phyloP scores from a whole-genome alignment of 1,140 invertebrate genomes.

The Trinorchestia longiramus region DNA sequence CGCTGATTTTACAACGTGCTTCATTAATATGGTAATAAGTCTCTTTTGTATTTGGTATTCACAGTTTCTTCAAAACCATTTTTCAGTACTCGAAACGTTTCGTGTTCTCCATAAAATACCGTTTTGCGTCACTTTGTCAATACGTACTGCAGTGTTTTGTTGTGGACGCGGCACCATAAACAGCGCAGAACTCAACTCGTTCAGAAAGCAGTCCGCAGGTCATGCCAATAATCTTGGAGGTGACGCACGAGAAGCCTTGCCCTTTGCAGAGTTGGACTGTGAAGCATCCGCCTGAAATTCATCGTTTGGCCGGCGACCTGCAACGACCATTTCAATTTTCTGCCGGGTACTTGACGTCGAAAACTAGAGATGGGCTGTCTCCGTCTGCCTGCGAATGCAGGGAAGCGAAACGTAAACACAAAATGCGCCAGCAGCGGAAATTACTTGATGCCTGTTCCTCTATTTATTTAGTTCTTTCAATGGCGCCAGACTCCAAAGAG shows the following conservation, averaged over 20 bases:
- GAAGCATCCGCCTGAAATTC: not conserved
- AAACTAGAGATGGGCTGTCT: not conserved
- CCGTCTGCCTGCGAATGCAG: not conserved
- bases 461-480: not conserved
- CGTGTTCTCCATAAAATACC: too few relatives aligned
- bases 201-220: not conserved
- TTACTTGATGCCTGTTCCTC: not conserved
- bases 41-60: too few relatives aligned
- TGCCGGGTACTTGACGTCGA: not conserved
- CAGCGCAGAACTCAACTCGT: not conserved
- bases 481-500: not conserved
- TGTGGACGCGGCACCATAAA: too few relatives aligned
- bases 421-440: not conserved
- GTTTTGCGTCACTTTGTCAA: too few relatives aligned
- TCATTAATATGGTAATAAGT: too few relatives aligned
- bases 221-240: not conserved
- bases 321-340: not conserved
- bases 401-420: not conserved
- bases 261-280: not conserved
- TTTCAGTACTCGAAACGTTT: too few relatives aligned
- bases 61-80: too few relatives aligned
- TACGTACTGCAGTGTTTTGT: too few relatives aligned
- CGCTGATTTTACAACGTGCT: too few relatives aligned
- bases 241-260: not conserved
- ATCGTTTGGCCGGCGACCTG: not conserved